Evolutionary conservation across 2,888 invertebrate genomes (phyloP).

Genomic region (Nezara viridula): DNA sequence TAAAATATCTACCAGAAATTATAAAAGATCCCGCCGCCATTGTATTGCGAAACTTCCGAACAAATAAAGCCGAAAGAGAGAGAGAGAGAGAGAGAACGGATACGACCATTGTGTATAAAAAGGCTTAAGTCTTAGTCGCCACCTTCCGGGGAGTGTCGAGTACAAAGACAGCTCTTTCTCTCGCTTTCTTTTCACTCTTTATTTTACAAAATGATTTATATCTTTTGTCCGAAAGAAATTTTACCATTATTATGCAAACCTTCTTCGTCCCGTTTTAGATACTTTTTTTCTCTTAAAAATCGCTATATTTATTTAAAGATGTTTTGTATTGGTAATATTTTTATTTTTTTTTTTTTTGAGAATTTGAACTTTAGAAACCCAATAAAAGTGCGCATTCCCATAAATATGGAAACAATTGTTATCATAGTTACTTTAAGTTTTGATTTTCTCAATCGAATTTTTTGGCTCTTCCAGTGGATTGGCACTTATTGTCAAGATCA

Average conservation of each 20-base stretch:
- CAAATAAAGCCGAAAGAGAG: slow-evolving; percentile 13
- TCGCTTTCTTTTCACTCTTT: slow-evolving; percentile 1
- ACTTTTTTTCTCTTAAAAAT: neutral
- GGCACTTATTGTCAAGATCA: no score
- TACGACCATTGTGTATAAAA: slow-evolving; percentile 35
- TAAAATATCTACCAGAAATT: slow-evolving; percentile 1
- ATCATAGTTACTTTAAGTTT: no score
- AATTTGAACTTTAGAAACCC: no score
- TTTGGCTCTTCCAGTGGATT: no score
- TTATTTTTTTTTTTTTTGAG: no score
- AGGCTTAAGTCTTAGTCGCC: slow-evolving; percentile 39
- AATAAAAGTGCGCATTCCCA: no score
- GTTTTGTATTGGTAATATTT: no score
- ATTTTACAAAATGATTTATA: neutral
- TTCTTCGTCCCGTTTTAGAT: neutral
- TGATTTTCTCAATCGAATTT: no score
- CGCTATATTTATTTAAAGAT: neutral
- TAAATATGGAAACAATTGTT: no score
- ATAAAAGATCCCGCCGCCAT: neutral
- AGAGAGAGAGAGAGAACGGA: neutral
- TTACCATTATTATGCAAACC: neutral
- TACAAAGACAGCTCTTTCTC: slow-evolving; percentile 9
- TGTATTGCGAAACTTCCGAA: neutral
- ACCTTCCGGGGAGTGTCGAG: neutral
- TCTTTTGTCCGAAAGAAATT: neutral